phyloP scores from a whole-genome alignment of 1,140 invertebrate species.

The Oscheius sp. region DNA sequence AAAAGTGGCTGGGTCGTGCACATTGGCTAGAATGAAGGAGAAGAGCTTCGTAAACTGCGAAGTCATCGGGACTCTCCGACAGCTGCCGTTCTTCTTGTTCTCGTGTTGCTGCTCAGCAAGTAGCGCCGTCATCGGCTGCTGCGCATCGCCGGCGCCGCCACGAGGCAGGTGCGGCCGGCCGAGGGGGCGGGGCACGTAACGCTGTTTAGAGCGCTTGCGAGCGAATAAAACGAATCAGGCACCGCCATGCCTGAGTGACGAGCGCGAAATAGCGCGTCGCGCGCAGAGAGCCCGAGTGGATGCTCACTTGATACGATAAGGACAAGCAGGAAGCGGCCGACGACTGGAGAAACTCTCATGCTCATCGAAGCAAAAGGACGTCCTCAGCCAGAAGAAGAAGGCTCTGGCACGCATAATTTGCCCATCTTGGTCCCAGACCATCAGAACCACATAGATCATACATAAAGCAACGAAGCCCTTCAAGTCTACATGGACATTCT shows the following conservation, averaged over 20 bases:
- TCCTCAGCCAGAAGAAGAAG: too few species aligned
- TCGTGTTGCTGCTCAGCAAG: slow-evolving; percentile 5
- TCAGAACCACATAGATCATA: too few species aligned
- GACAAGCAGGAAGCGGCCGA: too few species aligned
- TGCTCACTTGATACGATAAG: slow-evolving; percentile 9
- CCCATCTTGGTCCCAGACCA: too few species aligned
- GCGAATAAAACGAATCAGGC: slow-evolving; percentile 13
- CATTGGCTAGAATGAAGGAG: slow-evolving; percentile 61
- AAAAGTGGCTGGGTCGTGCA: slow-evolving; percentile 52
- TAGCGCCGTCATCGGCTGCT: not conserved
- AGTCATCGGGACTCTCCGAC: slow-evolving; percentile 46
- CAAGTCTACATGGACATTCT: too few species aligned
- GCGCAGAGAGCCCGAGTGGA: not conserved
- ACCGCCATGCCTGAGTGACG: slow-evolving; percentile 12
- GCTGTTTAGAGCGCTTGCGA: slow-evolving; percentile 12
- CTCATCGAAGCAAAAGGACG: too few species aligned
- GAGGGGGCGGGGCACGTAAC: slow-evolving; percentile 7
- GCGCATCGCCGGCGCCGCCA: slow-evolving; percentile 14
- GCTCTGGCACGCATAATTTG: too few species aligned
- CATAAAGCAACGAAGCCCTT: too few species aligned
- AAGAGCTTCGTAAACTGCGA: slow-evolving; percentile 60
- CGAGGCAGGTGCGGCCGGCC: slow-evolving; percentile 9
- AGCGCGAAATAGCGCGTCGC: not conserved
- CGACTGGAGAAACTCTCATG: too few species aligned
- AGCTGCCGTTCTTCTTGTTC: not conserved